Percentiles rank a stretch among this genome's conserved stretches.
Evolutionary conservation across 2,797 vertebrate genomes (phyloP).

Genomic region (Dermochelys coriacea): DNA sequence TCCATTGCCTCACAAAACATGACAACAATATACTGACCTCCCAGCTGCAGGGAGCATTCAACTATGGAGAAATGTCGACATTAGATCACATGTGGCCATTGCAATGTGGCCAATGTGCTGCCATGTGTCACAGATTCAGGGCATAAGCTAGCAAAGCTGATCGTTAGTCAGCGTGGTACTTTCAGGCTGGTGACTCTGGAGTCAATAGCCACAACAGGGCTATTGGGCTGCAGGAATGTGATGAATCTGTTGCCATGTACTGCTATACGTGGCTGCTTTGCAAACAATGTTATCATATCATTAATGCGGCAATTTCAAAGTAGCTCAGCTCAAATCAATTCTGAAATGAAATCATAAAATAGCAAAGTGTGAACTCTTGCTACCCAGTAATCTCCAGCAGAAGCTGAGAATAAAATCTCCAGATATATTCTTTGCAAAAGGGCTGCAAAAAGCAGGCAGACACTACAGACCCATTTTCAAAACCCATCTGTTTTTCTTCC

Average conservation of each 20-base stretch:
- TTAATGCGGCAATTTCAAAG: not conserved
- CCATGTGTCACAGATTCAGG: not conserved
- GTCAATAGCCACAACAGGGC: not conserved
- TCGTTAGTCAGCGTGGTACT: not conserved
- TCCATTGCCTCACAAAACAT: not conserved
- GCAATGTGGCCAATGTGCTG: not conserved
- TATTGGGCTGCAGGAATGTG: not conserved
- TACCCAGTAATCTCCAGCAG: not conserved
- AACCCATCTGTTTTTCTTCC: not conserved
- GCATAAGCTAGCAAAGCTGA: not conserved
- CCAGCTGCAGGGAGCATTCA: not conserved
- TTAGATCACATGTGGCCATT: not conserved
- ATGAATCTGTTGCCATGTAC: not conserved
- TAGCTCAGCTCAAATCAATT: not conserved
- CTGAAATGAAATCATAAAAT: not conserved
- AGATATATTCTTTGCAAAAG: not conserved
- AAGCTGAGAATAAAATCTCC: not conserved
- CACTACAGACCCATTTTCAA: not conserved
- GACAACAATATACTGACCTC: not conserved
- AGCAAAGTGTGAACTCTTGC: not conserved
- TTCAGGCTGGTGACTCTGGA: not conserved
- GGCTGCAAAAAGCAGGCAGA: rapidly evolving
- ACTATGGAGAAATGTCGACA: not conserved
- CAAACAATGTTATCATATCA: not conserved
- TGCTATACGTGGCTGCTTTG: not conserved